phyloP scores from a whole-genome alignment of 2,797 vertebrate genomes.

The Poliocrania exsul region DNA sequence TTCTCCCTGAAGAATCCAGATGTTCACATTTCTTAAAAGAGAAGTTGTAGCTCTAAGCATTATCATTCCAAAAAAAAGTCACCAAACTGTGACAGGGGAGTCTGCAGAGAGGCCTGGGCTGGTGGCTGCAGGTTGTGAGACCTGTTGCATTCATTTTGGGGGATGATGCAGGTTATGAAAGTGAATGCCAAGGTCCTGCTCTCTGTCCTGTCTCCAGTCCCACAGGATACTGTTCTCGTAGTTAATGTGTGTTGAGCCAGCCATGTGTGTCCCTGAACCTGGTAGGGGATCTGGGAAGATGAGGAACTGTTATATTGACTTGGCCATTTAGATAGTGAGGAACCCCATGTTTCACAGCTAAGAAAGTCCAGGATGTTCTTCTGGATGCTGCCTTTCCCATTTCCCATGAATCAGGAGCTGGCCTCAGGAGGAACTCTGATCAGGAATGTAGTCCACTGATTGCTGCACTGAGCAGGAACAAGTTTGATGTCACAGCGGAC shows the following conservation, averaged over 20 bases:
- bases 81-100: not conserved
- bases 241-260: not conserved
- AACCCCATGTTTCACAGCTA: fast-evolving
- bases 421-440: not conserved
- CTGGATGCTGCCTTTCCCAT: not conserved
- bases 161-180: not conserved
- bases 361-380: not conserved
- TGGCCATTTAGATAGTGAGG: not conserved
- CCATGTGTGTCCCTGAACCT: not conserved
- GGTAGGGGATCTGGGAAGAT: not conserved
- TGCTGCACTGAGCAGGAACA: not conserved
- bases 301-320: fast-evolving
- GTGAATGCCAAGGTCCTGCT: not conserved
- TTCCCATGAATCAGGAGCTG: not conserved
- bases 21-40: not conserved
- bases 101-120: not conserved
- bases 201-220: not conserved
- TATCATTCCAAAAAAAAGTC: not conserved
- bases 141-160: not conserved
- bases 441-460: no score
- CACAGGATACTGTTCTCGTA: fast-evolving
- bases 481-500: fast-evolving
- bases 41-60: not conserved
- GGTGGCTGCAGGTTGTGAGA: fast-evolving
- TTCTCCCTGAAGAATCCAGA: not conserved